Conservation (phyloP, 2,888 invertebrate species). For the Hydrotaea cyrtoneurina region DNA sequence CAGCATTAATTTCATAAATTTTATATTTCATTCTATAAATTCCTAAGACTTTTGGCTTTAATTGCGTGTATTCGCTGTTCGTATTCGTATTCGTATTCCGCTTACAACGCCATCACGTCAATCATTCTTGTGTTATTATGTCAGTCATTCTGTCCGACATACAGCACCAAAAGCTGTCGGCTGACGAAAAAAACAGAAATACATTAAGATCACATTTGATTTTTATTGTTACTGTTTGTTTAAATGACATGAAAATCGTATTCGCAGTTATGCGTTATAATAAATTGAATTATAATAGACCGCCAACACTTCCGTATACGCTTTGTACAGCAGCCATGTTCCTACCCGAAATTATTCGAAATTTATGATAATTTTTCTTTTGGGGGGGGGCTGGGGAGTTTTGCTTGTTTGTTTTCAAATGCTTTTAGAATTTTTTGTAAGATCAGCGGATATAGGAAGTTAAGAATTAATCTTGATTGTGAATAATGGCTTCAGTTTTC, state of each 20-base stretch:
- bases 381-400: too few species aligned
- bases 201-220: conserved; percentile 40
- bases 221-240: conserved; percentile 16
- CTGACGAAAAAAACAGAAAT: not conserved
- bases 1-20: too few species aligned
- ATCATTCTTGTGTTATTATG: too few species aligned
- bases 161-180: too few species aligned
- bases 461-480: not conserved
- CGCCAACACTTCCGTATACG: conserved; percentile 35
- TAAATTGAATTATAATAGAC: conserved; percentile 18
- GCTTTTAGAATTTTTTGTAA: not conserved
- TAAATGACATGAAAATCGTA: conserved; percentile 37
- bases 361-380: too few species aligned
- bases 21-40: too few species aligned
- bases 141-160: too few species aligned
- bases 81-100: too few species aligned
- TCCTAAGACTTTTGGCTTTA: too few species aligned
- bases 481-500: conserved; percentile 8
- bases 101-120: too few species aligned
- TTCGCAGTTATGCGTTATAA: not conserved
- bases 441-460: conserved; percentile 54
- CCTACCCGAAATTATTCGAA: not conserved
- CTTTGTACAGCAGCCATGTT: not conserved
- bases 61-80: too few species aligned
- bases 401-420: conserved; percentile 13